Conservation (phyloP, 2,888 invertebrate species). For the Raillietiella orientalis region DNA sequence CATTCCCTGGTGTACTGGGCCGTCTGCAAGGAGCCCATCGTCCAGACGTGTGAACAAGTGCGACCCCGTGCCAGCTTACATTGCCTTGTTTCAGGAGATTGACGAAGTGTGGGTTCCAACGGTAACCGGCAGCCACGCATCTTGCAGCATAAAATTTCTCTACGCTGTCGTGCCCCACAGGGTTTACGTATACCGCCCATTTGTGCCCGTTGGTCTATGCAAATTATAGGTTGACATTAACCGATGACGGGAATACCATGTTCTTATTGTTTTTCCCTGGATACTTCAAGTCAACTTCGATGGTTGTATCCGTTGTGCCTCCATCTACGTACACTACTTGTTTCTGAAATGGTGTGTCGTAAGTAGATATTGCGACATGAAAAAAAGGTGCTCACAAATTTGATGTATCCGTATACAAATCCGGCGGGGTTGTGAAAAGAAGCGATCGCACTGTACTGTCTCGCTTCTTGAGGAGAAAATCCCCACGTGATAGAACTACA, state of each 20-base stretch:
- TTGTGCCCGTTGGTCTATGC: conserved; percentile 43
- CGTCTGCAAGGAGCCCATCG: too few species aligned
- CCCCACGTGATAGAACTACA: conserved; percentile 58
- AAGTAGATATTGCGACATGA: too few species aligned
- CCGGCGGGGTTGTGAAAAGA: conserved; percentile 69
- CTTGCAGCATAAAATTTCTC: conserved; percentile 41
- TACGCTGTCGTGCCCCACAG: conserved; percentile 62
- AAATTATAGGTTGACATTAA: background rate
- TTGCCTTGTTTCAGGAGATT: conserved; percentile 64
- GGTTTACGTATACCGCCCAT: conserved; percentile 71
- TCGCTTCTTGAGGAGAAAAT: conserved; percentile 53
- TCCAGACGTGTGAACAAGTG: too few species aligned
- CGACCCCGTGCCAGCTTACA: too few species aligned
- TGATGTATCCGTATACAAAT: conserved; percentile 49
- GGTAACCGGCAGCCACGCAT: conserved; percentile 64
- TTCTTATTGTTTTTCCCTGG: conserved; percentile 45
- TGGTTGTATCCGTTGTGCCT: conserved; percentile 51
- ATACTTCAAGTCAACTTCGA: conserved; percentile 63
- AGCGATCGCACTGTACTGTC: conserved; percentile 52
- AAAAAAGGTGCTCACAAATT: conserved; percentile 23
- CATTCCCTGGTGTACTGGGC: conserved; percentile 69
- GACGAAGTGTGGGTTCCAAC: conserved; percentile 69
- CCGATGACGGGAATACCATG: conserved; percentile 5
- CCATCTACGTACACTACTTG: conserved; percentile 62
- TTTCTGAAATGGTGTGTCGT: conserved; percentile 18